Evolutionary conservation across 1,140 invertebrate species (phyloP).

Genomic region (Rhyzopertha dominica): DNA sequence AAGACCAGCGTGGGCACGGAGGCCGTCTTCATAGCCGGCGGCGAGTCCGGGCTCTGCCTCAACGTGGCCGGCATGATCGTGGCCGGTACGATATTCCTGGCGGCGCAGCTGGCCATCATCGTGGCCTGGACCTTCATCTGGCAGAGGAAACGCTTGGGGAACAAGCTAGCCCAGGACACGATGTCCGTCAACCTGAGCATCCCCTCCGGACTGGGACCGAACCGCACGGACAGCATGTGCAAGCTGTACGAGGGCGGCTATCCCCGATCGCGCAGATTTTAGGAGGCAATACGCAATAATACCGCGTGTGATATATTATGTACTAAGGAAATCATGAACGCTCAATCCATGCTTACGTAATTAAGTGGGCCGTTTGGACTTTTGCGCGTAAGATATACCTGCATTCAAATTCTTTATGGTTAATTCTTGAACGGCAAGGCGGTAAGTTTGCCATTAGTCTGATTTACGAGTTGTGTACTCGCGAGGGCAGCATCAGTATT

Average conservation of each 20-base stretch:
- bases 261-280: constrained; percentile 74
- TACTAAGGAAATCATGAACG: not conserved
- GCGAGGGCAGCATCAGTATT: no score
- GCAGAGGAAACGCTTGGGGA: constrained; percentile 65
- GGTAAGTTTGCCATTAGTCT: no score
- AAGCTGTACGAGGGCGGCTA: constrained; percentile 78
- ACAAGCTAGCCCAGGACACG: constrained; percentile 50
- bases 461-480: no score
- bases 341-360: not conserved
- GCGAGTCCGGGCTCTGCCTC: constrained; percentile 59
- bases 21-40: constrained; percentile 46
- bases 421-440: no score
- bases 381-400: no score
- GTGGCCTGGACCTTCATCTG: constrained; percentile 79
- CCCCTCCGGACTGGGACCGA: constrained; percentile 52
- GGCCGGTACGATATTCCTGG: constrained; percentile 74
- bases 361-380: no score
- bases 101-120: constrained; percentile 75
- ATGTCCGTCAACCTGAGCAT: constrained; percentile 52
- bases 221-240: constrained; percentile 70
- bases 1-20: constrained; percentile 41
- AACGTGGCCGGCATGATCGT: constrained; percentile 73
- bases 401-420: no score
- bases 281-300: no score
- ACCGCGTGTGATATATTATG: constrained; percentile 26